A percentile compares a stretch with the other conserved stretches of the same genome.
Conservation (phyloP, 2,888 invertebrate species). For the Hyposoter didymator region DNA sequence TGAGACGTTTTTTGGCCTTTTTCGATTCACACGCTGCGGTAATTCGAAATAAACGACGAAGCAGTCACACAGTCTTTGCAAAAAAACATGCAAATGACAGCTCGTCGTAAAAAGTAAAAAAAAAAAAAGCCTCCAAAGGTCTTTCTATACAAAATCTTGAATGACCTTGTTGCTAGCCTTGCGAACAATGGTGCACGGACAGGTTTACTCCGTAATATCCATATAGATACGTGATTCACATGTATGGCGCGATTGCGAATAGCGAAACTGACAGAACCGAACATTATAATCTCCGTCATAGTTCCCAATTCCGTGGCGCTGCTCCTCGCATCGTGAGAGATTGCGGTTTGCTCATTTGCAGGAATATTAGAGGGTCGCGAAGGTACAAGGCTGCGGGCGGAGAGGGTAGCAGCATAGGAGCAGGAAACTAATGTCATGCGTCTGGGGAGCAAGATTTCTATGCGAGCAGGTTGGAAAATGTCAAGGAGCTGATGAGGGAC, state of each 20-base stretch:
- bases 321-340: conserved; percentile 11
- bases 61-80: too few relatives aligned
- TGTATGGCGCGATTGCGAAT: neutral
- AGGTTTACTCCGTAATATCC: neutral
- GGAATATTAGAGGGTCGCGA: neutral
- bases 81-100: too few relatives aligned
- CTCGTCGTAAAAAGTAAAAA: too few relatives aligned
- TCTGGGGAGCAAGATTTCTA: neutral
- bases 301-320: conserved; percentile 9
- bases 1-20: too few relatives aligned
- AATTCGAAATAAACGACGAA: too few relatives aligned
- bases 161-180: too few relatives aligned
- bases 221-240: neutral
- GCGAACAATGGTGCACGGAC: neutral
- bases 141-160: too few relatives aligned
- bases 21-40: too few relatives aligned
- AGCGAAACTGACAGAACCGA: conserved; percentile 18
- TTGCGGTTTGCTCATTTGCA: conserved; percentile 19
- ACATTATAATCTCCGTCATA: conserved; percentile 11
- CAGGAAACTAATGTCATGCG: neutral
- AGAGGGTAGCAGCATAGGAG: neutral
- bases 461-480: neutral
- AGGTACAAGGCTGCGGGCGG: neutral
- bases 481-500: neutral
- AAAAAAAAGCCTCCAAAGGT: too few relatives aligned